These are phyloP conservation scores for Chrysodeixis includens DNA, from an alignment of 2,888 invertebrate species.

Conservation along the genomic window DNA sequence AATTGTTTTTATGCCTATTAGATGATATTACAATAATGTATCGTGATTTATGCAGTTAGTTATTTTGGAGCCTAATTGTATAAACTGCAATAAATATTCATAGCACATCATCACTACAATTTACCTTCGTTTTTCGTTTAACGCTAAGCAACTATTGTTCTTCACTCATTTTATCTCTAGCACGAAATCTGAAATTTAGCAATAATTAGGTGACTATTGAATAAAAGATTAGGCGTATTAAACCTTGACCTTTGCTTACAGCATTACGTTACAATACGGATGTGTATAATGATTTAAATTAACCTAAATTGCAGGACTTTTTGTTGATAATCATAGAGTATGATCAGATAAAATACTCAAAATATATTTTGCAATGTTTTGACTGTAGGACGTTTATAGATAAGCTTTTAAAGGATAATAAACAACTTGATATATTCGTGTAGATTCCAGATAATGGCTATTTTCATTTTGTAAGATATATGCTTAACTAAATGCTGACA, in stretches of 20 bases:
- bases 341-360: not conserved
- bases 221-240: constrained; percentile 25
- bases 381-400: not conserved
- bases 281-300: constrained; percentile 43
- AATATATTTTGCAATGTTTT: not conserved
- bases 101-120: not conserved
- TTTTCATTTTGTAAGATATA: too few relatives aligned
- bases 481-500: too few relatives aligned
- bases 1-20: too few relatives aligned
- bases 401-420: too few relatives aligned
- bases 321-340: constrained; percentile 16
- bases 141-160: too few relatives aligned
- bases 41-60: too few relatives aligned
- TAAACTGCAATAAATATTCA: not conserved
- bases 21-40: too few relatives aligned
- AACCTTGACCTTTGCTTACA: constrained; percentile 49
- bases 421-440: too few relatives aligned
- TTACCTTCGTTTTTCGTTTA: not conserved
- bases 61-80: too few relatives aligned
- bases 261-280: constrained; percentile 49
- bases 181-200: constrained; percentile 24
- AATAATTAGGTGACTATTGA: constrained; percentile 30
- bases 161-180: constrained; percentile 15
- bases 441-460: too few relatives aligned
- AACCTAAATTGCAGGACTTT: constrained; percentile 27